Evolutionary conservation across 2,888 invertebrate genomes (phyloP), one percentile per base, ranked within the genome.

Genomic region (Baccha elongata): DNA sequence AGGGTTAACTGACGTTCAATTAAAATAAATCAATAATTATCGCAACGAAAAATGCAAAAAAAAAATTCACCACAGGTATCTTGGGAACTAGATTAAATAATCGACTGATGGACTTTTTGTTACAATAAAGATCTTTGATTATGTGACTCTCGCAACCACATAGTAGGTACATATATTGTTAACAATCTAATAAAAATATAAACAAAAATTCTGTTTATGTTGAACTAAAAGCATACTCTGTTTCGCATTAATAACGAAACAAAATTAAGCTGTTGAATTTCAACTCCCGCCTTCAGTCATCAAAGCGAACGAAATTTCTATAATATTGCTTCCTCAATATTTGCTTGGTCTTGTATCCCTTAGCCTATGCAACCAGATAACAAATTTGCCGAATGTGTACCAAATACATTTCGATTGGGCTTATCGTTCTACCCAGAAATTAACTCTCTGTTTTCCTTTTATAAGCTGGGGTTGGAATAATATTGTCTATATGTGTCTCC

Each of bases 371-470:
- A 44, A 60, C 46, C 29, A 44, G 40, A 40, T 55, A 53, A 42
- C 60, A 81, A 83, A 68, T 78, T 68, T 73, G 68, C 58, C 68
- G 55, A 50, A 78, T 78, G 78, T 73, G 72, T 48, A 73, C 68
- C 67, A 55, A 83, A 83, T 83, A 78, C 78, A 78, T 64, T 78
- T 78, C 78, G 68, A 78, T 83, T 68, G 76, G 65, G 37, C 48
- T 67, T 74, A 69, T 68, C 48, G 2, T 17, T 21, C 15, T 23
- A 42, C 42, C 64, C 73, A n/a, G 15, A 21, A 7, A 52, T 21
- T 23, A 19, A 21, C 37, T n/a, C n/a, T 2, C 11, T 46, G 0
- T 44, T 29, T 15, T 23, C 60, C 44, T 60, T 17, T 26, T 42
- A 8, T 17, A 32, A 44, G 64, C 68, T 42, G 60, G 80, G 58